phyloP scores from a whole-genome alignment of 2,797 vertebrate species.

The Phyllotis vaccarum region DNA sequence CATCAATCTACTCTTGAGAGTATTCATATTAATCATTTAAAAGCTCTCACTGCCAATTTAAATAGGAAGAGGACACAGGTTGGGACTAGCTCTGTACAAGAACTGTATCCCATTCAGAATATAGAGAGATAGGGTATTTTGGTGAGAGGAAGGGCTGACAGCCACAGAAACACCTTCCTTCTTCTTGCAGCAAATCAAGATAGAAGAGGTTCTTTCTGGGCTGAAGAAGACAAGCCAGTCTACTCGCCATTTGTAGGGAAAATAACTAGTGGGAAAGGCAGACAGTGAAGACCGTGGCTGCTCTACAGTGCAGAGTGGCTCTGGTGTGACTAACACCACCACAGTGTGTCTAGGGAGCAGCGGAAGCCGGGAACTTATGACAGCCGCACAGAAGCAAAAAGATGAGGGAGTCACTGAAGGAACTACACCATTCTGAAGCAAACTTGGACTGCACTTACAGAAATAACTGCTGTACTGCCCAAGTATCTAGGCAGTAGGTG shows the following conservation, averaged over 20 bases:
- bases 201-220: conserved; percentile 58
- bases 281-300: background rate
- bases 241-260: conserved; percentile 2
- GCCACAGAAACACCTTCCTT: background rate
- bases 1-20: conserved; percentile 4
- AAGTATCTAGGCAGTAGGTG: background rate
- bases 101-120: conserved; percentile 14
- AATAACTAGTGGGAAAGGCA: background rate
- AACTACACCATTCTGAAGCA: background rate
- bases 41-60: background rate
- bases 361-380: background rate
- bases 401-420: background rate
- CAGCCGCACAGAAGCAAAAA: background rate
- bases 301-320: background rate
- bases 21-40: conserved; percentile 24
- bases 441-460: background rate
- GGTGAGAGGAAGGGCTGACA: background rate
- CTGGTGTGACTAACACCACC: background rate
- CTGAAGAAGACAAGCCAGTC: background rate
- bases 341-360: accelerated
- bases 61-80: background rate
- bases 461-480: background rate
- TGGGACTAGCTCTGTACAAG: background rate
- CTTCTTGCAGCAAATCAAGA: background rate
- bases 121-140: background rate